These are phyloP conservation scores for Sebastes hubbsi DNA, from an alignment of 2,797 vertebrate species.

Conservation along the genomic window DNA sequence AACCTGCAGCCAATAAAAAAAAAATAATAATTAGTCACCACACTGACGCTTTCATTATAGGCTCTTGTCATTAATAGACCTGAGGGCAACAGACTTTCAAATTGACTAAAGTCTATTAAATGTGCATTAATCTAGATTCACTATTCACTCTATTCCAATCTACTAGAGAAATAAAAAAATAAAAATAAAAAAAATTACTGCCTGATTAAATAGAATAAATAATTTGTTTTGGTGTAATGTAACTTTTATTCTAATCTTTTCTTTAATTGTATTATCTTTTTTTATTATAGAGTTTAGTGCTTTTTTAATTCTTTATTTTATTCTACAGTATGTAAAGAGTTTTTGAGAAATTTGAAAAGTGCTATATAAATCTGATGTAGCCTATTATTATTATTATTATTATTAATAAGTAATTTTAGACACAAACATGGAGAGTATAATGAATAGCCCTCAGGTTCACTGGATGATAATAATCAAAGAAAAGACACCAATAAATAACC, in stretches of 20 bases:
- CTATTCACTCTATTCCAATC: background rate
- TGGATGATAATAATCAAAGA: background rate
- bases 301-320: too few species aligned
- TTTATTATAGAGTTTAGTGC: too few species aligned
- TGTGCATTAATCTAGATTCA: too few species aligned
- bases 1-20: background rate
- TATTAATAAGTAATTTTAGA: background rate
- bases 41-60: slow-evolving; percentile 1
- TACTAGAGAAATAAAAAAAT: background rate
- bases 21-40: background rate
- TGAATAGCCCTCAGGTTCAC: background rate
- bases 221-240: background rate
- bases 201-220: too few species aligned
- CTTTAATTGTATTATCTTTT: too few species aligned
- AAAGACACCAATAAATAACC: background rate
- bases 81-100: too few species aligned
- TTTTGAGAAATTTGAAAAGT: too few species aligned
- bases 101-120: background rate
- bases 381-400: too few species aligned
- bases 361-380: too few species aligned
- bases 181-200: too few species aligned
- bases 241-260: background rate
- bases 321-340: too few species aligned
- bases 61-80: background rate
- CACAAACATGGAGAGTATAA: background rate